Percentiles rank a stretch among this genome's conserved stretches.
Conservation (phyloP, 1,140 invertebrate genomes). For the Drusus annulatus region DNA sequence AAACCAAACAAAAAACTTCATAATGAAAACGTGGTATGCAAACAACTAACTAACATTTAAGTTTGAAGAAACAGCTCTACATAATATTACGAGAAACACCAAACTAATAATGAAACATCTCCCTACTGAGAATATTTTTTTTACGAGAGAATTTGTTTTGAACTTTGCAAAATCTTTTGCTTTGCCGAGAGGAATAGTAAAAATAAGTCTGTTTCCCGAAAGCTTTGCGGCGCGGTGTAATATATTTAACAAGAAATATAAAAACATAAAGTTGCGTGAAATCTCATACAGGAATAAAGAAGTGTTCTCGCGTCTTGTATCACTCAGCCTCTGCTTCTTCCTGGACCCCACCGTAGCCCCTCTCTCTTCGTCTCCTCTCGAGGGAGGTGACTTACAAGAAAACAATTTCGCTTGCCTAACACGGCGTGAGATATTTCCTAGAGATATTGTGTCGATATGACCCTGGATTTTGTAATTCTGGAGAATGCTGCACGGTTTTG, state of each 20-base stretch:
- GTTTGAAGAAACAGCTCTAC: no score
- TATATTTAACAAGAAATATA: slow-evolving; percentile 28
- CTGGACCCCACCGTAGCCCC: no score
- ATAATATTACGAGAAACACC: no score
- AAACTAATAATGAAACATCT: no score
- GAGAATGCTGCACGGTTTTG: no score
- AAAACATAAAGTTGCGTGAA: slow-evolving; percentile 27
- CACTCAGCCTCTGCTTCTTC: no score
- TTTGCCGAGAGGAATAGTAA: not conserved
- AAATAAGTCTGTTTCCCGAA: not conserved
- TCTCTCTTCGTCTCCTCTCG: not conserved
- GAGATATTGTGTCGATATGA: slow-evolving; percentile 31
- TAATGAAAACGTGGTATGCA: no score
- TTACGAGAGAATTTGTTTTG: no score
- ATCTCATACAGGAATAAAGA: slow-evolving; percentile 25
- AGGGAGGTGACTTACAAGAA: slow-evolving; percentile 30
- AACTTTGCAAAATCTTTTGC: no score
- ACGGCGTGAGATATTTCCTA: slow-evolving; percentile 26
- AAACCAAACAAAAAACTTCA: no score
- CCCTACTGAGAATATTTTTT: no score
- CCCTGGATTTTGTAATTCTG: not conserved
- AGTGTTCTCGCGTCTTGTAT: slow-evolving; percentile 24
- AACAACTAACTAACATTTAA: no score
- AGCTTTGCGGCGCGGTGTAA: slow-evolving; percentile 1
- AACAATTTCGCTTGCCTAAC: slow-evolving; percentile 36